Evolutionary conservation across 1,140 invertebrate genomes (phyloP).

Genomic region (Oryctes rhinoceros): DNA sequence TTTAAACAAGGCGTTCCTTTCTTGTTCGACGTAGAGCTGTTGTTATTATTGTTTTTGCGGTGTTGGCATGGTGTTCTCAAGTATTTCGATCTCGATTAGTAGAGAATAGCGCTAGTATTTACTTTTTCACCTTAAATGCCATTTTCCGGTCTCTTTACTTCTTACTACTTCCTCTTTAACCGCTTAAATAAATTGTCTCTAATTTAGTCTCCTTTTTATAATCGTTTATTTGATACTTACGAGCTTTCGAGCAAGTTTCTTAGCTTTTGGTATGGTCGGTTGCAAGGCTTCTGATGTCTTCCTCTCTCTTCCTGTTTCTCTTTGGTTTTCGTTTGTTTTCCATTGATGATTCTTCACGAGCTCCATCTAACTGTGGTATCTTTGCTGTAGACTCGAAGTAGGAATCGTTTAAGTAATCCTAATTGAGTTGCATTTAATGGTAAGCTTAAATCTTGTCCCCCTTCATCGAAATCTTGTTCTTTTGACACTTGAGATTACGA

Average conservation of each 20-base stretch:
- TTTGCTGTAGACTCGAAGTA: constrained; percentile 58
- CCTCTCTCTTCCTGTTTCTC: background rate
- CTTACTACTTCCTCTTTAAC: background rate
- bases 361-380: constrained; percentile 69
- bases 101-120: constrained; percentile 1
- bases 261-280: too few relatives aligned
- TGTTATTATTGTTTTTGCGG: background rate
- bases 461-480: constrained; percentile 57
- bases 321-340: background rate
- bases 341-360: constrained; percentile 54
- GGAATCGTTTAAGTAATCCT: background rate
- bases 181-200: background rate
- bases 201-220: background rate
- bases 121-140: background rate
- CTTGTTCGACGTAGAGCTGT: background rate
- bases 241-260: background rate
- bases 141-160: background rate
- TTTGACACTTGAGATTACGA: constrained; percentile 66
- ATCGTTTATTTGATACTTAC: background rate
- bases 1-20: background rate
- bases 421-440: constrained; percentile 46
- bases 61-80: background rate
- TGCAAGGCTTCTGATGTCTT: background rate
- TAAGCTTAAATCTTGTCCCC: constrained; percentile 55
- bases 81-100: background rate